These are phyloP conservation scores for Lasiurus borealis DNA, from an alignment of 2,113 vertebrate genomes.

Conservation along the genomic window DNA sequence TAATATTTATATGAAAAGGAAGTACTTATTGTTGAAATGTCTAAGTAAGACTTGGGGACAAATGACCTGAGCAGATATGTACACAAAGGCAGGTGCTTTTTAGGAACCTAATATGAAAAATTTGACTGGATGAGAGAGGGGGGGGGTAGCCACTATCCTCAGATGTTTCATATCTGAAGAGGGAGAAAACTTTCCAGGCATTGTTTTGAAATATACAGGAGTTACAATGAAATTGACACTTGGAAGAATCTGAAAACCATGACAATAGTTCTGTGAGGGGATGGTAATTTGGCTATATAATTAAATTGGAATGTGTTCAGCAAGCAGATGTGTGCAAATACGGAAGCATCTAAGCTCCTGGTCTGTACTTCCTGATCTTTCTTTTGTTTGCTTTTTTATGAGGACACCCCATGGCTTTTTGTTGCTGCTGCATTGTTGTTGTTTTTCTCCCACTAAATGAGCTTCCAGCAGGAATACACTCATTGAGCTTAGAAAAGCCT, in stretches of 20 bases:
- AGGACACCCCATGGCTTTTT: constrained; percentile 82
- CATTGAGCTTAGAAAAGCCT: constrained; percentile 37
- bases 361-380: constrained; percentile 82
- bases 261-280: constrained; percentile 72
- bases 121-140: constrained; percentile 33
- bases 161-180: constrained; percentile 24
- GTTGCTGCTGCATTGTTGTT: constrained; percentile 67
- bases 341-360: constrained; percentile 78
- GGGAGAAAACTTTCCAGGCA: constrained; percentile 32
- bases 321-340: constrained; percentile 88
- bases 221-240: constrained; percentile 77
- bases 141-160: neutral
- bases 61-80: neutral
- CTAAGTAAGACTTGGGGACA: neutral
- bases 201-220: constrained; percentile 66
- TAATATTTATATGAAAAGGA: neutral
- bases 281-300: constrained; percentile 85
- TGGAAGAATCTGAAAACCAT: constrained; percentile 78
- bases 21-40: neutral
- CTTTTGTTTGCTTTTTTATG: constrained; percentile 82
- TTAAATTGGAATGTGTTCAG: constrained; percentile 86
- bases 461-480: constrained; percentile 39
- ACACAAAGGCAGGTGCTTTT: neutral
- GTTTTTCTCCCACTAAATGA: constrained; percentile 80
- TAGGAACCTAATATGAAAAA: neutral